Conservation (phyloP, 2,888 invertebrate species). For the Notodonta ziczac region DNA sequence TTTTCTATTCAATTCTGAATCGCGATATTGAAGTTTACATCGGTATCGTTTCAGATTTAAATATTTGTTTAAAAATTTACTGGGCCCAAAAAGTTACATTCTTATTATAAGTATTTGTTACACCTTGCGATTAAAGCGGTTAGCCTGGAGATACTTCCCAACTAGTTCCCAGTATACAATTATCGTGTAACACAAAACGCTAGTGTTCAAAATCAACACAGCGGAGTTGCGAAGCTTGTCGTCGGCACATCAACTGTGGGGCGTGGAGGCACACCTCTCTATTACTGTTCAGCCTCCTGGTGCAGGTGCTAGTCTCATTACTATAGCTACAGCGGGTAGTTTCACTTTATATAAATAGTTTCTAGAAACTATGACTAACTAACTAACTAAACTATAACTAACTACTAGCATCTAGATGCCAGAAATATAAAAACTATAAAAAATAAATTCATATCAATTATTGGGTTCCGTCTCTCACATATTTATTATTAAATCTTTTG, state of each 20-base stretch:
- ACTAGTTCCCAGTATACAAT: slow-evolving; percentile 26
- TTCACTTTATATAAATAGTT: not conserved
- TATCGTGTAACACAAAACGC: slow-evolving; percentile 28
- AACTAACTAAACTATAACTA: no score
- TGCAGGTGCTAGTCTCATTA: slow-evolving; percentile 36
- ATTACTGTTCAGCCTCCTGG: slow-evolving; percentile 58
- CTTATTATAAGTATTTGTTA: no score
- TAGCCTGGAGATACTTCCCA: not conserved
- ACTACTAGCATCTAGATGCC: no score
- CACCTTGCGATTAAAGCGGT: not conserved
- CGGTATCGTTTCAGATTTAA: no score
- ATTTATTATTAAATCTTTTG: no score
- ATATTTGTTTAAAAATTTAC: no score
- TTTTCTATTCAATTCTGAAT: no score
- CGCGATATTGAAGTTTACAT: no score
- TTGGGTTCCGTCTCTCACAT: no score
- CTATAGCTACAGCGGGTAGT: not conserved
- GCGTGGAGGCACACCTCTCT: slow-evolving; percentile 80
- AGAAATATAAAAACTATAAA: not conserved
- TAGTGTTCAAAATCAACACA: slow-evolving; percentile 45
- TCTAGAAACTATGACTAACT: no score
- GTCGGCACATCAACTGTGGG: slow-evolving; percentile 62
- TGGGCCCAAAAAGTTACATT: no score
- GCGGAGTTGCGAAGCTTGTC: slow-evolving; percentile 55
- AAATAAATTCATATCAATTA: no score